Conservation (phyloP, 1,140 invertebrate species). For the Eriosoma lanigerum region DNA sequence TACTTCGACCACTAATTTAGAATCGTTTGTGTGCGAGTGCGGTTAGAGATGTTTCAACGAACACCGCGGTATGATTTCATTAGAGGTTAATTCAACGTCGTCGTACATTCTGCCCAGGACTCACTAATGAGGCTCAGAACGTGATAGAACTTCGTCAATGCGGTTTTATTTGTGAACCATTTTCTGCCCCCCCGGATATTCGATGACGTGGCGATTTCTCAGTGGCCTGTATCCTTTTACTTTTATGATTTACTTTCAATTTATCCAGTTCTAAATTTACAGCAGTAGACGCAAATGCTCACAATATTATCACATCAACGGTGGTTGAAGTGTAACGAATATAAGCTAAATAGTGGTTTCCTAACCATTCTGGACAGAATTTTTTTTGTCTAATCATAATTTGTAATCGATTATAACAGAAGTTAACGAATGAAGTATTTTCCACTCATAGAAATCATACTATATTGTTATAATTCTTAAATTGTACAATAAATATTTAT, state of each 20-base stretch:
- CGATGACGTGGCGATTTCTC: conserved; percentile 6
- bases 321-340: no score
- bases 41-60: neutral
- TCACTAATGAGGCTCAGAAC: conserved; percentile 16
- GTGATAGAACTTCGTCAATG: conserved; percentile 26
- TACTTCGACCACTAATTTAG: neutral
- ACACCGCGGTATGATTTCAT: neutral
- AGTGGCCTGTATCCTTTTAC: neutral
- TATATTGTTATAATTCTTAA: no score
- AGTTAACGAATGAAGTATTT: no score
- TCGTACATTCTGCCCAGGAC: neutral
- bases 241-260: neutral
- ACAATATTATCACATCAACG: no score
- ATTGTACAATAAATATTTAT: no score
- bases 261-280: no score
- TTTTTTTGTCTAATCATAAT: no score
- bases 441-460: no score
- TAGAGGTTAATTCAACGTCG: conserved; percentile 15
- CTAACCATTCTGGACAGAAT: no score
- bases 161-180: neutral
- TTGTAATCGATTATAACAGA: no score
- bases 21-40: neutral
- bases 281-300: no score
- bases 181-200: neutral
- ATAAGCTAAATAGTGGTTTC: no score